Base-by-base conservation (phyloP, 1,140 invertebrate genomes). In the Metaphire vulgaris region DNA sequence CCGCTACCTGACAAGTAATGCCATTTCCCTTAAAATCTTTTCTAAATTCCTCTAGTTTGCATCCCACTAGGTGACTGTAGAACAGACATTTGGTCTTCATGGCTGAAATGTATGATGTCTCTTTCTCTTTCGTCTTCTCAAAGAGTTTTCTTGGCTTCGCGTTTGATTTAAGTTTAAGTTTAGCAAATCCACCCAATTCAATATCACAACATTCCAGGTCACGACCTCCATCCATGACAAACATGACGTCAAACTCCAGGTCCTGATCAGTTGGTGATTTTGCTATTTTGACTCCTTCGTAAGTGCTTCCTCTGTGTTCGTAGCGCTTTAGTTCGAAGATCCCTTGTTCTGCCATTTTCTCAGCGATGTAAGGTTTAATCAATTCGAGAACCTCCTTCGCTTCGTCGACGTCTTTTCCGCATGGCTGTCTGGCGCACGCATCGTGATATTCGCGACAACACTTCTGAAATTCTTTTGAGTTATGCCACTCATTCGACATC, bases 171-270 rank as follows among this genome's bases (percentile, higher is more conserved):
- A 56, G 41, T 56, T 56, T 56, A 12, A 56, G 41, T 12, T 56
- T 56, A 12, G 21, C 41, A 56, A 12, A 56, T 12, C 41, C 41
- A 21, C 21, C 41, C 21, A 21, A 12, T 56, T 56, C 41, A 56
- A 56, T 12, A 21, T 56, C 41, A 21, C 21, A 21, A 12, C 21
- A 6, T 21, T 56, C 6, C 21, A 56, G 41, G 21, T 56, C 21
- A 12, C 6, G 6, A 12, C 41, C 41, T 6, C 41, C 41, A 12
- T 56, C 21, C 6, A 56, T 56, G 41, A 56, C 41, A 56, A 12
- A 56, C 69, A 70, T 70, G 28, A 70, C 31, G 29, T 70, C 69
- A 33, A 70, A 70, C 28, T 70, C 69, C 16, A 70, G 30, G 69
- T 70, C 69, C 29, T 70, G 30, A 21, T 56, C 41, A 12, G 6